Percentiles rank a stretch among this genome's conserved stretches.
Conservation (phyloP, 2,797 vertebrate species). For the Pipistrellus pipistrellus region DNA sequence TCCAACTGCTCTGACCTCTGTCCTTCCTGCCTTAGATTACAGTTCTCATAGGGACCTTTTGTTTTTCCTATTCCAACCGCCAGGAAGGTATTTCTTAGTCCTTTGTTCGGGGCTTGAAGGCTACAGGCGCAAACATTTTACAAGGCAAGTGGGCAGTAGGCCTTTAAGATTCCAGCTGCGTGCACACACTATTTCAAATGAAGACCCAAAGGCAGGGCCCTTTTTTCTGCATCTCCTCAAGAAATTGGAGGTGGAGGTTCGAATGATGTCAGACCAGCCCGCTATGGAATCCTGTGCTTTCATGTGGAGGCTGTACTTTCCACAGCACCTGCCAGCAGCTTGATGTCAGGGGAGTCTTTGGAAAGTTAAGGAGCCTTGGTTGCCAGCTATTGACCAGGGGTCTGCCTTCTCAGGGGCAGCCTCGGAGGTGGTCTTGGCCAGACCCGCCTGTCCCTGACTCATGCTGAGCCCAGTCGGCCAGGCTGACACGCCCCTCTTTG, state of each 20-base stretch:
- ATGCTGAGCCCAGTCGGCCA: neutral
- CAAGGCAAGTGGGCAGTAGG: neutral
- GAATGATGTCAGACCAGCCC: slow-evolving; percentile 53
- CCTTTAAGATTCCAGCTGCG: neutral
- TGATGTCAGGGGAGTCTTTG: slow-evolving; percentile 42
- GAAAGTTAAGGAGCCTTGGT: neutral
- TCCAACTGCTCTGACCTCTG: neutral
- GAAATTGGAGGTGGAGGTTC: slow-evolving; percentile 39
- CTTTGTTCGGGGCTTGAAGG: neutral
- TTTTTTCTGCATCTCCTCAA: slow-evolving; percentile 22
- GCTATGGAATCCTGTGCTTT: slow-evolving; percentile 34
- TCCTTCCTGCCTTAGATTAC: slow-evolving; percentile 1
- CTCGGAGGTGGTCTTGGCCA: slow-evolving; percentile 66
- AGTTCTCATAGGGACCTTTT: neutral
- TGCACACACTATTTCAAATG: neutral
- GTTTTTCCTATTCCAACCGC: neutral
- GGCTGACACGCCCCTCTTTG: neutral
- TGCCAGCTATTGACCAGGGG: slow-evolving; percentile 42
- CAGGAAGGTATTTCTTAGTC: neutral
- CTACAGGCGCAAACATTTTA: neutral
- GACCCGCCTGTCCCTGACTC: slow-evolving; percentile 42
- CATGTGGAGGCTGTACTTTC: slow-evolving; percentile 31
- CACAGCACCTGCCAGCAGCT: slow-evolving; percentile 38
- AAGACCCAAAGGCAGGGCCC: neutral
- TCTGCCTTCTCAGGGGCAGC: slow-evolving; percentile 47